phyloP scores from a whole-genome alignment of 2,797 vertebrate species.

The Telmatherina bonti region DNA sequence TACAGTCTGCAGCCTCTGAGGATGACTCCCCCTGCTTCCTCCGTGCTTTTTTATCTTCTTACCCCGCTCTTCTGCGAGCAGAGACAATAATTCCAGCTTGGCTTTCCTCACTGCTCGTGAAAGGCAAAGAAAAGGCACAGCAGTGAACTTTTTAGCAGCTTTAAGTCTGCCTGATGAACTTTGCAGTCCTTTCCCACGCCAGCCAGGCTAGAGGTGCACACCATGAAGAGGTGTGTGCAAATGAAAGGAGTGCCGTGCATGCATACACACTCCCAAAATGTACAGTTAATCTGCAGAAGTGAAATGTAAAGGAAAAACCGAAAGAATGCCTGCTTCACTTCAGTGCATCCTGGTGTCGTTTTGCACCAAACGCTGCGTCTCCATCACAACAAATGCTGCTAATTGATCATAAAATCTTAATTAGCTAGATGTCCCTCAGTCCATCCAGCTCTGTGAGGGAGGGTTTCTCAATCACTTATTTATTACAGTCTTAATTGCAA shows the following conservation, averaged over 20 bases:
- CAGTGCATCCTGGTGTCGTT: constrained; percentile 15
- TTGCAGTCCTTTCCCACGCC: constrained; percentile 71
- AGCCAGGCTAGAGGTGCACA: constrained; percentile 27
- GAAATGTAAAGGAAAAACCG: neutral
- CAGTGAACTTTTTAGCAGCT: constrained; percentile 61
- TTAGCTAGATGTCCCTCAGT: constrained; percentile 69
- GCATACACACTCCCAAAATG: neutral
- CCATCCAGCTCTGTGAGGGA: constrained; percentile 50
- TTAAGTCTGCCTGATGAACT: constrained; percentile 70
- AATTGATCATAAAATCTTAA: constrained; percentile 82
- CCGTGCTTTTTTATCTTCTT: constrained; percentile 13
- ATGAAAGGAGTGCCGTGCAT: neutral
- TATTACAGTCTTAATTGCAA: constrained; percentile 83
- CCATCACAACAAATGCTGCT: constrained; percentile 46
- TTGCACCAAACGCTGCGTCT: constrained; percentile 40
- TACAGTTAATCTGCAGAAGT: neutral
- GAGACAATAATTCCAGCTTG: constrained; percentile 39
- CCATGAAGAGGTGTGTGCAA: constrained; percentile 2
- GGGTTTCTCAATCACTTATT: constrained; percentile 73
- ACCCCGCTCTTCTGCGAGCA: constrained; percentile 27
- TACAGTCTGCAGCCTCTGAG: constrained; percentile 50
- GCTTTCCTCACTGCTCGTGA: constrained; percentile 38
- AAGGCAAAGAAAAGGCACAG: constrained; percentile 39
- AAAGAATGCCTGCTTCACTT: constrained; percentile 27
- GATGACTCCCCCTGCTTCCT: constrained; percentile 41